A percentile compares a stretch with the other conserved stretches of the same genome.
Conservation (phyloP, 2,113 vertebrate species). For the Eulemur rufifrons region DNA sequence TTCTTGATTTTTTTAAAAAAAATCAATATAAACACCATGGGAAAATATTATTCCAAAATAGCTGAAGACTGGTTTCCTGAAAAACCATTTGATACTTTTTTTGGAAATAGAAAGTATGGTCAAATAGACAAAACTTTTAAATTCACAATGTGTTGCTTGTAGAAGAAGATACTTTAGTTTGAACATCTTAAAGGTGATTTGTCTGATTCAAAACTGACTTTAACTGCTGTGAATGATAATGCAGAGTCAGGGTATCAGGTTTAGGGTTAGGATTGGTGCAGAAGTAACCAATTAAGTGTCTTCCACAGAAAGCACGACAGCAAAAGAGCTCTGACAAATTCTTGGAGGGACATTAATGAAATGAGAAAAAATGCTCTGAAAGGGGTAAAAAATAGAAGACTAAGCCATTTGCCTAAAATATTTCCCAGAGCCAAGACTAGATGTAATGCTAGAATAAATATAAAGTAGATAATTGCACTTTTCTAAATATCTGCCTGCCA, state of each 20-base stretch:
- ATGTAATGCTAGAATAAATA: not conserved
- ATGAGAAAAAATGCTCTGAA: not conserved
- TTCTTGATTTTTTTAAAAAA: not conserved
- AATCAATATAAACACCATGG: not conserved
- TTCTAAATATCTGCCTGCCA: not conserved
- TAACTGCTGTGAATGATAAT: not conserved
- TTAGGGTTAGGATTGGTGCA: not conserved
- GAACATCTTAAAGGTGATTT: not conserved
- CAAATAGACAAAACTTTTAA: not conserved
- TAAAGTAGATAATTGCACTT: not conserved
- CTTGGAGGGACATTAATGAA: not conserved
- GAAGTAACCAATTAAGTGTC: not conserved
- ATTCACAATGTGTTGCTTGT: not conserved
- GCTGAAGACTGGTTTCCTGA: not conserved
- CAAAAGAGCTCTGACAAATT: not conserved
- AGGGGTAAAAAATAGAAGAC: not conserved
- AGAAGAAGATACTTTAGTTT: not conserved
- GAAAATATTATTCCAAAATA: not conserved
- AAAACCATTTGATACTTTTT: not conserved
- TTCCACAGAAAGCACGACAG: not conserved
- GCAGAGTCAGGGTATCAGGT: accelerated
- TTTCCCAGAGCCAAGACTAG: not conserved
- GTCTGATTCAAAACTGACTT: not conserved
- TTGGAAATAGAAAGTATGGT: not conserved
- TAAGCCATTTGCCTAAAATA: not conserved